Evolutionary conservation across 1,140 invertebrate species (phyloP), one percentile per base, ranked within the genome.

Genomic region (Tetragnatha versicolor): DNA sequence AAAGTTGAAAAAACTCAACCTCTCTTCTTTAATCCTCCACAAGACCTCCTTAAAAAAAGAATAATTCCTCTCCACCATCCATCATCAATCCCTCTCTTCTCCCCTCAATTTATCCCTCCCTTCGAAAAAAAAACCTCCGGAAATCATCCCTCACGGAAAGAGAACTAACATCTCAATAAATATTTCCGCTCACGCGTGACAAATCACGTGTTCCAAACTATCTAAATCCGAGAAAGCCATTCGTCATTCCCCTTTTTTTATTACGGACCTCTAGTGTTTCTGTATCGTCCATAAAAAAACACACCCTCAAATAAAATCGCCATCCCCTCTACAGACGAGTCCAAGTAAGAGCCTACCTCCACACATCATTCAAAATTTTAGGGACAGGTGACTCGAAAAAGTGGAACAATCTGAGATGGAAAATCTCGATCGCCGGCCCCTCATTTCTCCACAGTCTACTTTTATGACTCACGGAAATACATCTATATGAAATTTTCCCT

Each of bases 361-460:
- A 55, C 49, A 37, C 51, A 70, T 70, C 68, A 70, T 25, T 70
- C 68, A 70, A 70, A 70, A 70, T 68, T 68, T 55, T 58, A 55
- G 68, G 42, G 68, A 70, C 68, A 70, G 68, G 68, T 70, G 49
- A 53, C 31, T 70, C 58, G 68, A 70, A 70, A 70, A 70, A 70
- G 49, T 70, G 58, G 68, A 70, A 55, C 49, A 70, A 55, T 55
- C 51, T 55, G 68, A 12, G 35, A 70, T 55, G 68, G 42, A 55
- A 70, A 55, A 55, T 53, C 68, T 70, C 31, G 51, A 53, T 70
- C 68, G 58, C 68, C 45, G 17, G n/a, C 33, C 47, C 33, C 49
- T 31, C 27, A 49, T 68, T 68, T 33, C 27, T 49, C 17, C 14
- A 3, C 68, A 33, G 37, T 70, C 68, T 39, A 70, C 31, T 70